phyloP scores from a whole-genome alignment of 2,888 invertebrate species.

The Automeris io region DNA sequence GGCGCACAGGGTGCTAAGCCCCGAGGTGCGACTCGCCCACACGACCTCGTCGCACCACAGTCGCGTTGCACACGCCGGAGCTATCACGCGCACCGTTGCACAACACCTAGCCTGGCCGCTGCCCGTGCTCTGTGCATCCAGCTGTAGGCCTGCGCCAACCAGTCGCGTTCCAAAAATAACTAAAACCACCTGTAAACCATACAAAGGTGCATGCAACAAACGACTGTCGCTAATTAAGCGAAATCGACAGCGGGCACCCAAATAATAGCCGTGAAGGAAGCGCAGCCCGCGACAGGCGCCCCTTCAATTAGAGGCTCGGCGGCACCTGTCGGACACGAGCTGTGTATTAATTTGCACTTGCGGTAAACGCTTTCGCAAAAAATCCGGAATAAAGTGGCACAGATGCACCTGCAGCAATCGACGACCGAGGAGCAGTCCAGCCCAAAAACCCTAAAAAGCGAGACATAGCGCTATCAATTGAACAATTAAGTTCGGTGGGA shows the following conservation, averaged over 20 bases:
- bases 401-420: conserved; percentile 67
- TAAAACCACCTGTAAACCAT: conserved; percentile 38
- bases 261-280: conserved; percentile 71
- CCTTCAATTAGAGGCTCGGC: conserved; percentile 66
- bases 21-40: conserved; percentile 58
- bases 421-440: conserved; percentile 23
- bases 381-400: conserved; percentile 65
- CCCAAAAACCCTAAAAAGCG: conserved; percentile 22
- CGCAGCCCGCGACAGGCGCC: conserved; percentile 52
- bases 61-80: conserved; percentile 55
- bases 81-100: conserved; percentile 47
- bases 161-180: conserved; percentile 14
- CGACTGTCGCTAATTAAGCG: conserved; percentile 48
- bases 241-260: conserved; percentile 54
- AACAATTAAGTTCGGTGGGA: conserved; percentile 10
- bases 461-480: conserved; percentile 13
- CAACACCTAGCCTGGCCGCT: conserved; percentile 14
- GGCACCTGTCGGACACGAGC: conserved; percentile 68
- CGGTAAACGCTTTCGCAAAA: conserved; percentile 60
- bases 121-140: conserved; percentile 14
- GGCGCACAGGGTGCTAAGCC: conserved; percentile 62
- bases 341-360: conserved; percentile 66
- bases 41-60: conserved; percentile 46
- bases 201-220: conserved; percentile 49
- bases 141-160: conserved; percentile 12